Percentiles rank a stretch among this genome's conserved stretches.
Conservation (phyloP, 92 coral and sea anemone species). For the Heliopora coerulea region DNA sequence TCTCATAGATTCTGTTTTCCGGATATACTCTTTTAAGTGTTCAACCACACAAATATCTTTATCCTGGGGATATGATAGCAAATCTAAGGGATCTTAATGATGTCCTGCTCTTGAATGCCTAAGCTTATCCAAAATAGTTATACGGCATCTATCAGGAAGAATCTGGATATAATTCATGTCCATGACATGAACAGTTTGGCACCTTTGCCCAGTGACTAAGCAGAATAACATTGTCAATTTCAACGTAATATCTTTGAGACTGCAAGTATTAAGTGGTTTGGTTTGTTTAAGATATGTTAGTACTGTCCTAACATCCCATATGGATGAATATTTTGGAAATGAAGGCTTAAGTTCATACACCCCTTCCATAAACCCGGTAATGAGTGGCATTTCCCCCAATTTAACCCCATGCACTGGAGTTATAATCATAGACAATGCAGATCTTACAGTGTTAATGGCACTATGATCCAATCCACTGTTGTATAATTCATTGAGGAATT, state of each 20-base stretch:
- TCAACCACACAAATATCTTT: no score
- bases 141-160: not conserved
- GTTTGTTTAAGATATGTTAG: no score
- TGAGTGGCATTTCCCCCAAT: constrained; percentile 24
- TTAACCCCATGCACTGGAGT: not conserved
- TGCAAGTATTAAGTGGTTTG: no score
- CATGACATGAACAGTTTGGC: not conserved
- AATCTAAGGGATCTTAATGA: no score
- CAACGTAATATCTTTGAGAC: not conserved
- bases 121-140: not conserved
- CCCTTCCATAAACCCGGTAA: constrained; percentile 23
- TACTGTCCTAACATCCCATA: constrained; percentile 35
- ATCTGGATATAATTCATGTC: not conserved
- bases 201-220: not conserved
- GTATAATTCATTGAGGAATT: constrained; percentile 5
- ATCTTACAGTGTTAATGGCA: constrained; percentile 17
- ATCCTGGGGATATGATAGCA: no score
- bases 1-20: no score
- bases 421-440: not conserved
- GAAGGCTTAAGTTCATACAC: constrained; percentile 14
- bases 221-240: constrained; percentile 8
- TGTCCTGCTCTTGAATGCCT: no score
- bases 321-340: constrained; percentile 12
- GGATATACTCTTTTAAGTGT: no score
- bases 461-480: not conserved